A percentile compares a stretch with the other conserved stretches of the same genome.
Conservation (phyloP, 2,888 invertebrate species). For the Liopterus haemorrhoidalis region DNA sequence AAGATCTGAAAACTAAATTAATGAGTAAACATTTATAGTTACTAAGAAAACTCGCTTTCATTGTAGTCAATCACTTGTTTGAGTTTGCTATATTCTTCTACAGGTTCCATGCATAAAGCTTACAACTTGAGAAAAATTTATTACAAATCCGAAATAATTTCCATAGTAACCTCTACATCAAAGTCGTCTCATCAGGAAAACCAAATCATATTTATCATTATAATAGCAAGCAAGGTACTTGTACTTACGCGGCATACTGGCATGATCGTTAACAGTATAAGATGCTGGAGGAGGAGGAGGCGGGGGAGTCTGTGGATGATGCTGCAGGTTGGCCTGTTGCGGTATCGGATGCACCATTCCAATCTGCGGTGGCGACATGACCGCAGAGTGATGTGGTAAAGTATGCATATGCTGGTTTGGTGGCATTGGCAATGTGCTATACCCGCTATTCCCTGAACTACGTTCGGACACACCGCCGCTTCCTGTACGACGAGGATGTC, state of each 20-base stretch:
- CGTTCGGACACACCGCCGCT: conserved; percentile 54
- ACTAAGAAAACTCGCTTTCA: too few species aligned
- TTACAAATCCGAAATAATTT: conserved; percentile 6
- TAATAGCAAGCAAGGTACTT: conserved; percentile 19
- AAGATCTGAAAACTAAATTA: too few species aligned
- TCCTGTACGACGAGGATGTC: conserved; percentile 59
- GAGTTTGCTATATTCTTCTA: too few species aligned
- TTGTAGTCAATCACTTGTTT: too few species aligned
- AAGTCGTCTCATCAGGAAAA: conserved; percentile 4
- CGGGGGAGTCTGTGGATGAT: conserved; percentile 54
- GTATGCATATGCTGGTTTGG: conserved; percentile 42
- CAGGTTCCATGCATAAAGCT: too few species aligned
- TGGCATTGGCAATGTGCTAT: conserved; percentile 75
- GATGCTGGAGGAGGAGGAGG: conserved; percentile 60
- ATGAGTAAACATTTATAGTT: too few species aligned
- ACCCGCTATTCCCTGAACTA: conserved; percentile 77
- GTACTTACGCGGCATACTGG: conserved; percentile 78
- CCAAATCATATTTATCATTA: conserved; percentile 4
- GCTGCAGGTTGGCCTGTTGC: conserved; percentile 46
- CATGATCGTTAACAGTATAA: conserved; percentile 53
- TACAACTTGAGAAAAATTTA: conserved; percentile 16
- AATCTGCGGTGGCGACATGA: conserved; percentile 50
- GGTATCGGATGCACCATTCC: conserved; percentile 86
- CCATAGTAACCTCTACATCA: too few species aligned
- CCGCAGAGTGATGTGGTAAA: conserved; percentile 32